Evolutionary conservation across 1,140 invertebrate genomes (phyloP), one percentile per base, ranked within the genome.

Genomic region (Hyposmocoma kahamanoa): DNA sequence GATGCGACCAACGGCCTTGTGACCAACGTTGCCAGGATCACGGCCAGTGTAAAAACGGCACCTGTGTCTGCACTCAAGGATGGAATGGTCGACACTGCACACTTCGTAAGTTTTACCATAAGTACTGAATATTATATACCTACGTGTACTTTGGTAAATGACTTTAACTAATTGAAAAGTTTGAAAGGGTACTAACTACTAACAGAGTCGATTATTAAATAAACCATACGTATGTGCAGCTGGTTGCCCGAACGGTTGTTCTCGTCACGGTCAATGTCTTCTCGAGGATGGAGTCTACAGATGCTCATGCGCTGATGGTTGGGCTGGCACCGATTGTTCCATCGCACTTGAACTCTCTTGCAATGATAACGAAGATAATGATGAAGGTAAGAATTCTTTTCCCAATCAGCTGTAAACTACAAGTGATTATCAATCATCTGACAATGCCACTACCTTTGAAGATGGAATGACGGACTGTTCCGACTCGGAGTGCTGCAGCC

Each of bases 11-110:
- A 67, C 88, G 94, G 52, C 93, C 95, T 10, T 97, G 96, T 82
- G 95, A 97, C 72, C 75, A 90, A n/a, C 92, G 98, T 44, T 97
- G 97, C 75, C 91, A 92, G n/a, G 95, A 97, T 62, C 96, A 97
- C 68, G 98, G 98, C 0, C 95, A 97, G 77, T 99, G 98, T 84
- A 93, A 95, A 72, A 98, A 99, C 81, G 98, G 98, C 22, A 98
- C 96, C 19, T 99, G 98, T 80, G 92, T 97, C 34, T 99, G 98
- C 82, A 93, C 94, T 15, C 94, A 96, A 81, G 98, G 98, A 47
- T 99, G 97, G 97, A 99, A 98, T 86, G 97, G 97, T 54, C 91
- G 93, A 66, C 96, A 98, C 72, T 99, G 97, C 86, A 97, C 96
- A 22, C 82, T 98, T 64, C 94, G 97, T 98, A 91, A 94, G 94